A percentile compares a stretch with the other conserved stretches of the same genome.
Evolutionary conservation across 2,113 vertebrate species (phyloP).

Genomic region (Alligator sinensis): DNA sequence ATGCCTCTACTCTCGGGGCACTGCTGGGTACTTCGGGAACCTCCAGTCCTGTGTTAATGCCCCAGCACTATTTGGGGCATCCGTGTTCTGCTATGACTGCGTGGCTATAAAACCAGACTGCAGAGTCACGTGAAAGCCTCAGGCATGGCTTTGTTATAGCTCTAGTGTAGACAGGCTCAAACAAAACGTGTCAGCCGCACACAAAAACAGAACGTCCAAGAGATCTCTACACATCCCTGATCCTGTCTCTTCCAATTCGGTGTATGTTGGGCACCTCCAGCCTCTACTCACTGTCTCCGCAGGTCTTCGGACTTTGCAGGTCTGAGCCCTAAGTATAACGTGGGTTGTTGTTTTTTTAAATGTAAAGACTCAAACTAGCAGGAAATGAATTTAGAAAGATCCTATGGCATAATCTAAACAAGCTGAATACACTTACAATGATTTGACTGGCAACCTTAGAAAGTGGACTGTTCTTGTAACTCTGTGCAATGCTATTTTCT

Average conservation of each 20-base stretch:
- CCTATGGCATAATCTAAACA: not conserved
- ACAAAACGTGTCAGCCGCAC: not conserved
- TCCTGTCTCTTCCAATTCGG: not conserved
- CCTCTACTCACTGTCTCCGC: not conserved
- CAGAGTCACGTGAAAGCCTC: not conserved
- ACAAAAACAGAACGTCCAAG: not conserved
- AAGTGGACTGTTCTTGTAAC: not conserved
- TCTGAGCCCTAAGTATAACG: not conserved
- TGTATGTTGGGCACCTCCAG: not conserved
- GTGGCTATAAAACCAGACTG: accelerated
- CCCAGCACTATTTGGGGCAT: not conserved
- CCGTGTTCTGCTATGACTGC: not conserved
- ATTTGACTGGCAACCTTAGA: not conserved
- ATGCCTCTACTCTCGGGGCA: accelerated
- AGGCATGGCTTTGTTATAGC: not conserved
- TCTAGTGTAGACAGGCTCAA: not conserved
- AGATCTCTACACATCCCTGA: not conserved
- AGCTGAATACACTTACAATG: not conserved
- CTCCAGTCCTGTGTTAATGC: not conserved
- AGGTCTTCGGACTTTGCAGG: not conserved
- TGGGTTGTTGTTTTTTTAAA: not conserved
- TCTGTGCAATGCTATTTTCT: not conserved
- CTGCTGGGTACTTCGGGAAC: accelerated
- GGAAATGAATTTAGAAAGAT: not conserved
- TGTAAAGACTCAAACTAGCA: not conserved